Evolutionary conservation across 2,113 vertebrate species (phyloP).

Genomic region (Zosterops pallidus): DNA sequence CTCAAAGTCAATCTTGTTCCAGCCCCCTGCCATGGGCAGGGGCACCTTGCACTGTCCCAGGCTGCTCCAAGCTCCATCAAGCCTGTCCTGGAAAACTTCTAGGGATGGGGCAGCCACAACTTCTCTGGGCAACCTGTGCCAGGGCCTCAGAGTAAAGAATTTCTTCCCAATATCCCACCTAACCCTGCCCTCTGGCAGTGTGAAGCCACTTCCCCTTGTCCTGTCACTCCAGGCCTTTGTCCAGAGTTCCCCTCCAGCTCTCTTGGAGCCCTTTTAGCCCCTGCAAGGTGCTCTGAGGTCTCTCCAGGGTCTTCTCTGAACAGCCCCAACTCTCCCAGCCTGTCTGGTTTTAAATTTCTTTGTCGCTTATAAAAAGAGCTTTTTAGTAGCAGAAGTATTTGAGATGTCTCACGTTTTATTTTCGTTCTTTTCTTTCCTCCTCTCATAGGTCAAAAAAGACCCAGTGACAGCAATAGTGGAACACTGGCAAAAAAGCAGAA

Average conservation of each 20-base stretch:
- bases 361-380: neutral
- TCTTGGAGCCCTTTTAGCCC: neutral
- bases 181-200: neutral
- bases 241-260: neutral
- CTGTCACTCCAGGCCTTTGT: neutral
- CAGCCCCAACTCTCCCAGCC: neutral
- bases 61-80: accelerated
- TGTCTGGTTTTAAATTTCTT: neutral
- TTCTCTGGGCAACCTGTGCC: neutral
- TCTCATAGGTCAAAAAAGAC: constrained; percentile 88
- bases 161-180: neutral
- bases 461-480: constrained; percentile 80
- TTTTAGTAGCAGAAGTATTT: neutral
- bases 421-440: neutral
- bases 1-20: neutral
- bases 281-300: neutral
- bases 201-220: neutral
- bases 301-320: neutral
- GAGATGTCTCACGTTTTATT: neutral
- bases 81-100: accelerated
- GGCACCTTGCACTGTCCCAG: neutral
- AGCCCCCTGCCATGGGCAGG: neutral
- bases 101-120: neutral
- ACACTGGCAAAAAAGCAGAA: constrained; percentile 91
- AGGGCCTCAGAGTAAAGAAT: neutral